These are phyloP conservation scores for Anthoscopus minutus DNA, from an alignment of 2,113 vertebrate species.

Conservation along the genomic window DNA sequence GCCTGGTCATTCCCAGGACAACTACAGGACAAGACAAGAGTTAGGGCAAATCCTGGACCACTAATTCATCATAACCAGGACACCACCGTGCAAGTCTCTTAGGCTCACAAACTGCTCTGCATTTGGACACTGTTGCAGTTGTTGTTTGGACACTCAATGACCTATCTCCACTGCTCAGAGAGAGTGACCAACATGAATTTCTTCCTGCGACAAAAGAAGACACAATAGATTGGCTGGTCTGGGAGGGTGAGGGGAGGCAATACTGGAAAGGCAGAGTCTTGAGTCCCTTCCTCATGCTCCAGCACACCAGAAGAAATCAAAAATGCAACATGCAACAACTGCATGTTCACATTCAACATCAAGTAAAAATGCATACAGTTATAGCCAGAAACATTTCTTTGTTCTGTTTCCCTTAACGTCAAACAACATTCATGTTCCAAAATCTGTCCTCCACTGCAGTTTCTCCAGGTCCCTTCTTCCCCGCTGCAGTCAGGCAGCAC, in stretches of 20 bases:
- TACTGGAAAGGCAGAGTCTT: background rate
- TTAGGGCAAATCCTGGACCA: background rate
- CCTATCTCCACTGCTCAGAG: background rate
- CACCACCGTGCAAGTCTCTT: rapidly evolving
- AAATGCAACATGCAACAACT: background rate
- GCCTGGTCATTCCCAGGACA: background rate
- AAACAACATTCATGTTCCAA: background rate
- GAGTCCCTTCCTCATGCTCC: background rate
- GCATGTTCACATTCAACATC: background rate
- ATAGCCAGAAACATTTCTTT: background rate
- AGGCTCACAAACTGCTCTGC: background rate
- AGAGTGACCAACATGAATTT: background rate
- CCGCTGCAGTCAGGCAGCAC: background rate
- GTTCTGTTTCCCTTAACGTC: background rate
- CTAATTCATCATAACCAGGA: background rate
- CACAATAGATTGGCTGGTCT: background rate
- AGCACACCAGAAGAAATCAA: background rate
- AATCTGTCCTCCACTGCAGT: background rate
- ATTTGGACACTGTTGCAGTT: background rate
- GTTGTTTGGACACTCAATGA: background rate
- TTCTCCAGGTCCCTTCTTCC: background rate
- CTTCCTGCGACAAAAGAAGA: background rate
- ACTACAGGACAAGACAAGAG: background rate
- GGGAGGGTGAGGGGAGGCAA: background rate
- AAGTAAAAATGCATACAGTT: background rate